Evolutionary conservation across 2,888 invertebrate genomes (phyloP), one percentile per base, ranked within the genome.

Genomic region (Hoplodrina blanda): DNA sequence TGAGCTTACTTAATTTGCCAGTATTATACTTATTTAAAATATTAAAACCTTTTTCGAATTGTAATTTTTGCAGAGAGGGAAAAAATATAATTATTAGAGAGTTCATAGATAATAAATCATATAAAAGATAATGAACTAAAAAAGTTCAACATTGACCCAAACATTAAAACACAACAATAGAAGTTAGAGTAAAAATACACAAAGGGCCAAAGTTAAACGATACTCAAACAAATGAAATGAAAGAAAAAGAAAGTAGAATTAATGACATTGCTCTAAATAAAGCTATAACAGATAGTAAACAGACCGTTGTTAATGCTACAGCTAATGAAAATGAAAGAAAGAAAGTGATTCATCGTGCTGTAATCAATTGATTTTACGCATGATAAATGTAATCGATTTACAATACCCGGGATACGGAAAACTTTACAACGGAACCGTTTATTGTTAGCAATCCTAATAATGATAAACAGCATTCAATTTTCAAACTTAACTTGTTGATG

Each of bases 291-390:
- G 78, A 89, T 88, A 86, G 75, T 78, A 92, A 93, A 81, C 85
- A 86, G 93, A 91, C 89, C 93, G 86, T 73, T 69, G 73, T 73
- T 85, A 86, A 89, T 87, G 73, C 83, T 69, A 78, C 84, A 86
- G 69, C 82, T 86, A 84, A 88, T 82, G 82, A 77, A 82, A 82
- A 87, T 81, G 81, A 75, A 82, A 78, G 85, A 83, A 84, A 77
- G 85, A 81, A 84, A 84, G 85, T 83, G 74, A 88, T 84, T 80
- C 69, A 67, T 73, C 76, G 82, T 85, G 74, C 85, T 87, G 86
- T 85, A 82, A 84, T 88, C 73, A 90, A 92, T 92, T 88, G 92
- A 93, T 94, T 93, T 92, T 84, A 90, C 89, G 92, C 89, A 84
- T 86, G 87, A 84, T 81, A 84, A 46, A 46, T 63, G 62, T 89